A percentile compares a stretch with the other conserved stretches of the same genome.
phyloP scores from a whole-genome alignment of 2,797 vertebrate genomes.

The Pygocentrus nattereri region DNA sequence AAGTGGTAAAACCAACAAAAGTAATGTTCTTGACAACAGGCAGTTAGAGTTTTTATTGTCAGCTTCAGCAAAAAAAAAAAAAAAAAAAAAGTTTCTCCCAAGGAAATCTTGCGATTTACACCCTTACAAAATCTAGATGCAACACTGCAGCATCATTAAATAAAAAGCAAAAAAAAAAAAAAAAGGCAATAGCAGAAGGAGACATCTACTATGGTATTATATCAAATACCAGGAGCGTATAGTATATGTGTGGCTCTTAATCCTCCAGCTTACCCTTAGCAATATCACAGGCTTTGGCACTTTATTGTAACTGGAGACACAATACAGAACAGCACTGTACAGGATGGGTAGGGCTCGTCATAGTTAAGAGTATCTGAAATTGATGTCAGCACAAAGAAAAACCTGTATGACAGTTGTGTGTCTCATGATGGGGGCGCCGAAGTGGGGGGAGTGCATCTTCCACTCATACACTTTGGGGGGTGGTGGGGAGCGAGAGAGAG shows the following conservation, averaged over 20 bases:
- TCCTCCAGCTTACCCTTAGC: slow-evolving; percentile 18
- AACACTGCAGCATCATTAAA: too few relatives aligned
- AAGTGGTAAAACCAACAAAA: too few relatives aligned
- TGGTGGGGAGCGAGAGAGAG: background rate
- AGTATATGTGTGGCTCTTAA: slow-evolving; percentile 11
- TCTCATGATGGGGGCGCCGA: background rate
- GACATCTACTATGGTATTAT: background rate
- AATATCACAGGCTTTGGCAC: slow-evolving; percentile 24
- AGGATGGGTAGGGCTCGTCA: slow-evolving; percentile 10
- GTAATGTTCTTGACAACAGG: too few relatives aligned
- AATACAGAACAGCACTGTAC: background rate
- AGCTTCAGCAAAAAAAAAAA: too few relatives aligned
- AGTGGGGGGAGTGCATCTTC: background rate
- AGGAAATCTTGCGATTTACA: too few relatives aligned
- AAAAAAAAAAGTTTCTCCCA: too few relatives aligned
- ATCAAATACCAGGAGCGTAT: background rate
- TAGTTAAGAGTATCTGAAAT: slow-evolving; percentile 3
- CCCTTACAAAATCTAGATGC: too few relatives aligned
- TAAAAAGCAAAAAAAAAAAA: background rate
- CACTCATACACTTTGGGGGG: background rate
- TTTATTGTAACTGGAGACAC: slow-evolving; percentile 2
- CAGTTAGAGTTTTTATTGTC: too few relatives aligned
- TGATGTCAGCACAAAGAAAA: slow-evolving; percentile 8
- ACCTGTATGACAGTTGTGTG: slow-evolving; percentile 19
- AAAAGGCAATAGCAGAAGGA: background rate